Percentiles rank a stretch among this genome's conserved stretches.
Evolutionary conservation across 92 coral and sea anemone species (phyloP).

Genomic region (Actinostola sp.): DNA sequence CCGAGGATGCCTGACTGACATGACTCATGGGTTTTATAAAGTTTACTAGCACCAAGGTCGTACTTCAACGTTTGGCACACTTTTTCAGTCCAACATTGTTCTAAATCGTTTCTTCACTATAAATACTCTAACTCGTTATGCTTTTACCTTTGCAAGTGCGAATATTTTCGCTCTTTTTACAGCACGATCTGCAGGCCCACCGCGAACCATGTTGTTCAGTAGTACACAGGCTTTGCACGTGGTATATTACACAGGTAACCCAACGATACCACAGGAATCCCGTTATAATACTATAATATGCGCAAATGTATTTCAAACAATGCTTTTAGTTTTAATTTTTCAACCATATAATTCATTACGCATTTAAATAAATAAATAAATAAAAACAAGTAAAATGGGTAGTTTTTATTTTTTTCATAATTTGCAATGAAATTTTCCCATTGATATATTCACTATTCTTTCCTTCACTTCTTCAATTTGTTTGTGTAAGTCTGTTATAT

Average conservation of each 20-base stretch:
- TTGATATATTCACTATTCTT: conserved; percentile 5
- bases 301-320: background rate
- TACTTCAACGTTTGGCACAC: background rate
- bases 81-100: background rate
- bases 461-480: conserved; percentile 22
- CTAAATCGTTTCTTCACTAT: background rate
- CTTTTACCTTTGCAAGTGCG: conserved; percentile 95
- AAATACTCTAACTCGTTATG: background rate
- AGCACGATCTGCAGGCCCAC: conserved; percentile 82
- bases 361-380: no score
- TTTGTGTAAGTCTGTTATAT: conserved; percentile 9
- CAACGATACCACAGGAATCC: background rate
- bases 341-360: no score
- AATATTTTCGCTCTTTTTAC: conserved; percentile 89
- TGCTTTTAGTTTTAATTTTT: no score
- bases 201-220: conserved; percentile 91
- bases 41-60: no score
- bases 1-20: no score
- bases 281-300: background rate
- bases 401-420: no score
- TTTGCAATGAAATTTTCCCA: background rate
- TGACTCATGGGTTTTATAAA: no score
- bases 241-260: conserved; percentile 18
- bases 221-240: conserved; percentile 10
- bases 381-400: no score